Evolutionary conservation across 2,888 invertebrate species (phyloP), one percentile per base, ranked within the genome.

Genomic region (Zele albiditarsus): DNA sequence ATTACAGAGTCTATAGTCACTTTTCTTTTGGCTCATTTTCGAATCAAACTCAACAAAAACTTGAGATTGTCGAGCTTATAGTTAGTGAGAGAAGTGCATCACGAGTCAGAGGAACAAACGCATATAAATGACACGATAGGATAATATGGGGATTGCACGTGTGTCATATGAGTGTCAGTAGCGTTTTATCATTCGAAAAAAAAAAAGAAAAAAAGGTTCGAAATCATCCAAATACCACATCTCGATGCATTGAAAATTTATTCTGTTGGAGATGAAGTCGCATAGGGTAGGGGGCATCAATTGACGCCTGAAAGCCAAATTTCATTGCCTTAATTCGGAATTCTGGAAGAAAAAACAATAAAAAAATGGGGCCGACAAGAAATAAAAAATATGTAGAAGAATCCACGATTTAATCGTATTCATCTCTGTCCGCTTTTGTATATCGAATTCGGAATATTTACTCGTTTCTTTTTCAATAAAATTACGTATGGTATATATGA

Each of bases 101-200:
- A 27, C 25, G 42, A 27, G 49, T 67, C 46, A 67, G 46, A 42
- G 33, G 31, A 66, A 65, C 31, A 65, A 33, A 33, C 6, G 27
- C 28, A 67, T 25, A 12, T 12, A 67, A 27, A 67, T 46, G 28
- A 31, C 33, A 31, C 68, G 16, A 69, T 33, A 57, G 28, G 53
- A 57, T 31, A 23, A 12, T 10, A 46, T 28, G 8, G 49, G n/a
- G 10, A 69, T 69, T 69, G 53, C 25, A 69, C 68, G 68, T 31
- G 68, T 57, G 53, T 20, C 53, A 53, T 53, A 53, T 6, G 10
- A 53, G 53, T 53, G 57, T 57, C 31, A 63, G 16, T 33, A 33
- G 63, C 63, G 20, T 63, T 53, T 69, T 69, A 69, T 69, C 57
- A 31, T 53, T 27, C 31, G 33, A 38, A 65, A 57, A 27, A 46